A percentile compares a stretch with the other conserved stretches of the same genome.
Conservation (phyloP, 2,888 invertebrate genomes). For the Polyommatus icarus region DNA sequence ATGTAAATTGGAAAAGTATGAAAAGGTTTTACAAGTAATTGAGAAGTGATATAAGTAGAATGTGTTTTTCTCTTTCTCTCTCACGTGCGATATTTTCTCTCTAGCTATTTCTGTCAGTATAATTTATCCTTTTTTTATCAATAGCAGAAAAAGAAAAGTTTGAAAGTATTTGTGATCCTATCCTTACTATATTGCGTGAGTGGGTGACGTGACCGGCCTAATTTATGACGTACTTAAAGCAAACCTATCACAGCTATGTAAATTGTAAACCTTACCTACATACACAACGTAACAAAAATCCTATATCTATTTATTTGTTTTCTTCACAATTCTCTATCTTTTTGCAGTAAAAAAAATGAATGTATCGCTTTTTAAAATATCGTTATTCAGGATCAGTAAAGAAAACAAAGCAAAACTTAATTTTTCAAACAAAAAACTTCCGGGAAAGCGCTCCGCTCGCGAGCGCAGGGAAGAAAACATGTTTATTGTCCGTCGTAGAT, state of each 20-base stretch:
- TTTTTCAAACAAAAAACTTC: neutral
- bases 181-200: neutral
- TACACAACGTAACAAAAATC: too few species aligned
- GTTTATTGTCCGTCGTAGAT: neutral
- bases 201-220: neutral
- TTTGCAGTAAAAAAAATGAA: neutral
- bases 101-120: too few species aligned
- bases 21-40: neutral
- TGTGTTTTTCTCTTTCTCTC: neutral
- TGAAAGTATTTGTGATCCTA: neutral
- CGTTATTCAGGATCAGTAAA: neutral
- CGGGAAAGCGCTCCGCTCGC: neutral
- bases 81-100: too few species aligned
- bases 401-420: neutral
- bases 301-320: neutral
- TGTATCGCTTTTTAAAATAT: neutral
- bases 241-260: neutral
- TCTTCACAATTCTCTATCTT: neutral
- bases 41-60: neutral
- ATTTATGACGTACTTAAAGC: neutral
- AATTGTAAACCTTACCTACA: neutral
- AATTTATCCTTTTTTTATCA: too few species aligned
- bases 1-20: neutral
- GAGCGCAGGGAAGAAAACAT: neutral
- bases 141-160: too few species aligned